A percentile compares a stretch with the other conserved stretches of the same genome.
phyloP scores from a whole-genome alignment of 2,113 vertebrate species.

The Bos taurus region DNA sequence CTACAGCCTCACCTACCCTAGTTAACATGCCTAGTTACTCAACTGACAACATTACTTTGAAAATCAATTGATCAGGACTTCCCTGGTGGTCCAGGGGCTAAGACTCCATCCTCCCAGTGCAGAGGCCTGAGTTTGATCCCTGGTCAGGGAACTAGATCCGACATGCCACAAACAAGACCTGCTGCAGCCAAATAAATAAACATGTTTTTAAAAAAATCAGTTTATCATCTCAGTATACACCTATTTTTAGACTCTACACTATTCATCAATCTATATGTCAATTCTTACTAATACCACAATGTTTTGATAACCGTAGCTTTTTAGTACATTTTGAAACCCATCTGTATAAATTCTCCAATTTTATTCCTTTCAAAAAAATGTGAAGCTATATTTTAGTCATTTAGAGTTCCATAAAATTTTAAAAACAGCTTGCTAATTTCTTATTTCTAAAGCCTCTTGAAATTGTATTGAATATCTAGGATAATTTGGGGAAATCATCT shows the following conservation, averaged over 20 bases:
- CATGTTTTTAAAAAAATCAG: background rate
- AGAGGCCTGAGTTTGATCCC: background rate
- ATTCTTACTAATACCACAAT: background rate
- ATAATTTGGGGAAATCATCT: background rate
- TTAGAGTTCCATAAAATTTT: background rate
- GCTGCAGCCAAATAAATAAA: background rate
- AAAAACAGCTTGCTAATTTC: background rate
- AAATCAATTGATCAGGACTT: background rate
- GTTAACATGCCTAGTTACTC: background rate
- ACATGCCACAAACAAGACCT: background rate
- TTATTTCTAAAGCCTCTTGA: background rate
- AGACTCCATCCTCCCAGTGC: background rate
- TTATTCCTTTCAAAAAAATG: background rate
- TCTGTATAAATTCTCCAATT: background rate
- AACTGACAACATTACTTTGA: background rate
- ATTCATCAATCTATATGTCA: background rate
- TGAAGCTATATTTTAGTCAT: background rate
- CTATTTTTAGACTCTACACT: background rate
- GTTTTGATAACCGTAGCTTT: background rate
- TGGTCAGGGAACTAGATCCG: background rate
- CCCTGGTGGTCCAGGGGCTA: background rate
- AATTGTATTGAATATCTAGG: background rate
- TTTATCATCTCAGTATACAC: background rate
- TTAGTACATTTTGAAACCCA: background rate
- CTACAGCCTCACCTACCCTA: background rate